A percentile compares a stretch with the other conserved stretches of the same genome.
Evolutionary conservation across 2,797 vertebrate species (phyloP).

Genomic region (Hirundo rustica): DNA sequence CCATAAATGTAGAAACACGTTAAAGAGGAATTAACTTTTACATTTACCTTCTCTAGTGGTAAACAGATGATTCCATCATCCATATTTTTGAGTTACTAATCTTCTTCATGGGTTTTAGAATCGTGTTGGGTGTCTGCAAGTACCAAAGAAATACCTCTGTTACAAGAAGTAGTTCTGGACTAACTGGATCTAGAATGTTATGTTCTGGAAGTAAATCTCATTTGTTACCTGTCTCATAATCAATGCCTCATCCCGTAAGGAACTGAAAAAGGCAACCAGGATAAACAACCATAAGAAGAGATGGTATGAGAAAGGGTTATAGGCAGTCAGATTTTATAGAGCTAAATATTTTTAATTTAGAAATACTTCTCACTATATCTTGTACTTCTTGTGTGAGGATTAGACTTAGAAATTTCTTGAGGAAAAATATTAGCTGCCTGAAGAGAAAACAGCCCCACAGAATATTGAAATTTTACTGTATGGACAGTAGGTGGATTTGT

Average conservation of each 20-base stretch:
- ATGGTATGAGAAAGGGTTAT: neutral
- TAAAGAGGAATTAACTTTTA: neutral
- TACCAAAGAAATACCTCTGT: neutral
- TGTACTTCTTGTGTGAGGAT: neutral
- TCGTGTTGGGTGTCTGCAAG: neutral
- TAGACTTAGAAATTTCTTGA: neutral
- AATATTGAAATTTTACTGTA: constrained; percentile 37
- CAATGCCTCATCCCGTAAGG: accelerated
- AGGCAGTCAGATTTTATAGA: neutral
- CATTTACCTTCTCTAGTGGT: neutral
- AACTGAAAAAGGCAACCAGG: neutral
- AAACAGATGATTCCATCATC: neutral
- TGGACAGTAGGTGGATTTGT: constrained; percentile 58
- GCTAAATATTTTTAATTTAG: neutral
- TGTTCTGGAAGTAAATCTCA: neutral
- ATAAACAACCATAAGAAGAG: neutral
- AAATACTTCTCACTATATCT: neutral
- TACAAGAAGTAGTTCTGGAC: neutral
- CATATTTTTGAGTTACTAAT: neutral
- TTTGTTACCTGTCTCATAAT: neutral
- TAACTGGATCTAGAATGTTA: neutral
- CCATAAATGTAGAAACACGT: neutral
- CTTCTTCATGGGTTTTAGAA: neutral
- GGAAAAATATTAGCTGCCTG: neutral
- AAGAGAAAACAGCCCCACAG: constrained; percentile 18